Percentiles rank a stretch among this genome's conserved stretches.
phyloP scores from a whole-genome alignment of 2,797 vertebrate species.

The Brachyrhaphis roseni region DNA sequence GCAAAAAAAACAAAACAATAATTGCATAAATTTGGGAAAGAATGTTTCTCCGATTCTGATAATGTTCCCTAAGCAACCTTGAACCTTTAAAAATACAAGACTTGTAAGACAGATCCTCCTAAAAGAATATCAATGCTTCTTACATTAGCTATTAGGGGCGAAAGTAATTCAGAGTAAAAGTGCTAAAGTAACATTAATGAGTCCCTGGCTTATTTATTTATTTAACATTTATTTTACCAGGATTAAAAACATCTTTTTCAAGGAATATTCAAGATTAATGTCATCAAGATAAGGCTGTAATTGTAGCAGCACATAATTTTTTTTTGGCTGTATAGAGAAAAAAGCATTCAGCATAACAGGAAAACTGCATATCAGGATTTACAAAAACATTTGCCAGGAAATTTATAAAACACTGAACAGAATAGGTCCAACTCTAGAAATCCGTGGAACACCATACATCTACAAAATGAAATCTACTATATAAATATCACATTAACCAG shows the following conservation, averaged over 20 bases:
- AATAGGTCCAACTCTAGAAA: neutral
- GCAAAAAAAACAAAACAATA: no score
- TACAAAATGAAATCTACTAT: neutral
- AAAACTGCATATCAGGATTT: neutral
- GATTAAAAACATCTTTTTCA: neutral
- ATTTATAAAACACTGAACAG: neutral
- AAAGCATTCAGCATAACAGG: neutral
- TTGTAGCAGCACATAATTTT: neutral
- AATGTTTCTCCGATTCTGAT: neutral
- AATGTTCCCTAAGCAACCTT: neutral
- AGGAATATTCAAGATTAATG: neutral
- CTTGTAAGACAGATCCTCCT: neutral
- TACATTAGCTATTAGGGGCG: neutral
- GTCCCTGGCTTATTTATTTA: neutral
- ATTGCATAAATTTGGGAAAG: neutral
- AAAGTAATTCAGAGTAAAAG: neutral
- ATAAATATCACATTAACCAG: neutral
- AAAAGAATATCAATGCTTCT: neutral
- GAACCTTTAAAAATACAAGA: neutral
- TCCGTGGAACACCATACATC: neutral
- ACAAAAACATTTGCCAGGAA: neutral
- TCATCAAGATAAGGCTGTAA: neutral
- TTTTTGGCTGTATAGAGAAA: neutral
- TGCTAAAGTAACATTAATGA: neutral
- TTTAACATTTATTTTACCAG: neutral